Evolutionary conservation across 2,888 invertebrate species (phyloP).

Genomic region (Acronicta psi): DNA sequence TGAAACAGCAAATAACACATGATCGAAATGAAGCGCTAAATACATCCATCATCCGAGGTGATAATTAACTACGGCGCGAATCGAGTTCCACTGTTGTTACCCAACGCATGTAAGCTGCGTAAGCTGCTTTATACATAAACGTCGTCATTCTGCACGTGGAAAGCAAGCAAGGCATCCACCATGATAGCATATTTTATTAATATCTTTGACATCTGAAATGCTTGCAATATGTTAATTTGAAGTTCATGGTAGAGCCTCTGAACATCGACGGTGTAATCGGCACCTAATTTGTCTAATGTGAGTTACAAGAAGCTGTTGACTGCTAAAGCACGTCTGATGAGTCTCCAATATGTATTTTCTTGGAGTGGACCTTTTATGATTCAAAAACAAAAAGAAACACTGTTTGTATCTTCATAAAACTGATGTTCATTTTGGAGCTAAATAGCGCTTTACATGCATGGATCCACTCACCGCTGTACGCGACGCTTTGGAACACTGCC

Average conservation of each 20-base stretch:
- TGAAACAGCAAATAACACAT: conserved; percentile 73
- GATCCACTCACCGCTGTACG: conserved; percentile 97
- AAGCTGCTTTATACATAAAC: conserved; percentile 61
- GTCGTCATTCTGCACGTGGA: conserved; percentile 50
- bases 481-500: conserved; percentile 98
- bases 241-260: conserved; percentile 41
- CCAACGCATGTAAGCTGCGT: conserved; percentile 67
- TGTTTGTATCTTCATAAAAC: conserved; percentile 32
- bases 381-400: conserved; percentile 47
- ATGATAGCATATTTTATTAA: conserved; percentile 50
- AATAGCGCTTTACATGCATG: conserved; percentile 74
- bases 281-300: conserved; percentile 51
- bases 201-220: background rate
- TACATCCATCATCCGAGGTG: conserved; percentile 74
- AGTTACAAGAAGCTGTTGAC: conserved; percentile 67
- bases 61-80: conserved; percentile 73
- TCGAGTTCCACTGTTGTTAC: conserved; percentile 71
- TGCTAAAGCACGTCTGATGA: conserved; percentile 71
- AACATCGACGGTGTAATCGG: conserved; percentile 49
- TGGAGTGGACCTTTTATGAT: conserved; percentile 72
- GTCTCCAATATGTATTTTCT: conserved; percentile 73
- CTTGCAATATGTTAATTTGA: background rate
- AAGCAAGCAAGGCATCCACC: conserved; percentile 62
- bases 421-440: conserved; percentile 40
- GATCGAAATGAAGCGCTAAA: conserved; percentile 80